These are phyloP conservation scores for Perca flavescens DNA, from an alignment of 2,113 vertebrate genomes.

Conservation along the genomic window DNA sequence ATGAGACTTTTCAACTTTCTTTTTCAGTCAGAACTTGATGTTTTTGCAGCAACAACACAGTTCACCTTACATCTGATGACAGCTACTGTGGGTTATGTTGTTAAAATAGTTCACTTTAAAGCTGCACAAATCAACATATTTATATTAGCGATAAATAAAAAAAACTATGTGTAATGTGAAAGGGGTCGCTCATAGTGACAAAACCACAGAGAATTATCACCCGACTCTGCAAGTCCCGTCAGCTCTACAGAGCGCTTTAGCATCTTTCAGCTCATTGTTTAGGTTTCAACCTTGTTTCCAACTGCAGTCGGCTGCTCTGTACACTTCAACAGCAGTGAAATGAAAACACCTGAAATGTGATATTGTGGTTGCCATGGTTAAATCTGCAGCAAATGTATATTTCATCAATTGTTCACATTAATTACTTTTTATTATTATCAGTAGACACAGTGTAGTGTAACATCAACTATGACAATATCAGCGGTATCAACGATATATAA, in stretches of 20 bases:
- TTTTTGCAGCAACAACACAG: neutral
- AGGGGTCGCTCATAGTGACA: neutral
- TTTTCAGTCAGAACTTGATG: neutral
- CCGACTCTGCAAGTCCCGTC: too few species aligned
- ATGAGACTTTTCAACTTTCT: neutral
- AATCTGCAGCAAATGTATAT: neutral
- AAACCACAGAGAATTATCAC: neutral
- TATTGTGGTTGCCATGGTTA: neutral
- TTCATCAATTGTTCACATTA: too few species aligned
- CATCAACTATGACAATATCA: too few species aligned
- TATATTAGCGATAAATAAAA: neutral
- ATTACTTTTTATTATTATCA: neutral
- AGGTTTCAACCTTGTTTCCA: too few species aligned
- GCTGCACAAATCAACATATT: neutral
- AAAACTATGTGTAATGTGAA: neutral
- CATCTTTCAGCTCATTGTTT: too few species aligned
- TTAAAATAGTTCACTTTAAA: neutral
- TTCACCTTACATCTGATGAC: neutral
- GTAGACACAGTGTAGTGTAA: too few species aligned
- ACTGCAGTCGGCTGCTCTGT: too few species aligned
- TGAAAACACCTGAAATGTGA: neutral
- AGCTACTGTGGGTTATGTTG: neutral
- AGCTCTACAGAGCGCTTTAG: too few species aligned
- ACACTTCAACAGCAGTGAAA: neutral
- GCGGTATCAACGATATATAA: too few species aligned